phyloP scores from a whole-genome alignment of 2,888 invertebrate species.

The Plagodis dolabraria region DNA sequence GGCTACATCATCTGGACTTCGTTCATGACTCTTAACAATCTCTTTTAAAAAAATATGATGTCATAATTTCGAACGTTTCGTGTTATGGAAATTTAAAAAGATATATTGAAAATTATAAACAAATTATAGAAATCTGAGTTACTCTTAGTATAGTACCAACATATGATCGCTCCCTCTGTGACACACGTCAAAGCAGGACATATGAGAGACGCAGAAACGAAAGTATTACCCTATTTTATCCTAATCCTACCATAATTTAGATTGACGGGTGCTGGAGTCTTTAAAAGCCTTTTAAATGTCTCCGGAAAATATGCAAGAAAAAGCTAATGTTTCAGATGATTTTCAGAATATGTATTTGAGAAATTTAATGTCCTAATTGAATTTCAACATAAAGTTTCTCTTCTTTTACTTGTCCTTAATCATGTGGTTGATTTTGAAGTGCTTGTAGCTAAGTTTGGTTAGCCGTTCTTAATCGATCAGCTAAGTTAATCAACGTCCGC shows the following conservation, averaged over 20 bases:
- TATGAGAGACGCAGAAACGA: slow-evolving; percentile 34
- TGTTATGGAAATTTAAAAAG: background rate
- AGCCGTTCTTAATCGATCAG: too few species aligned
- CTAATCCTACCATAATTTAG: slow-evolving; percentile 36
- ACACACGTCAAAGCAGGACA: slow-evolving; percentile 22
- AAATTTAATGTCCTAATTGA: too few species aligned
- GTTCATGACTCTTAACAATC: too few species aligned
- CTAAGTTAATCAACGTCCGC: too few species aligned
- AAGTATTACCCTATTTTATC: slow-evolving; percentile 23
- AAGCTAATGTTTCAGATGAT: too few species aligned
- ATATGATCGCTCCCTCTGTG: slow-evolving; percentile 3
- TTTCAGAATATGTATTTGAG: too few species aligned
- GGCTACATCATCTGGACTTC: too few species aligned
- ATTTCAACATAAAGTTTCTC: too few species aligned
- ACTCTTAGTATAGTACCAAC: slow-evolving; percentile 7
- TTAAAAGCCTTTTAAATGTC: background rate
- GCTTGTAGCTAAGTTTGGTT: too few species aligned
- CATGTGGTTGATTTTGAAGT: too few species aligned
- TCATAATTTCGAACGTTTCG: background rate
- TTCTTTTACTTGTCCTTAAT: too few species aligned
- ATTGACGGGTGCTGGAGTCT: slow-evolving; percentile 29
- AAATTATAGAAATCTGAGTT: background rate
- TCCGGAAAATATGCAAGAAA: too few species aligned
- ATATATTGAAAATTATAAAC: background rate
- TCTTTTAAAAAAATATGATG: background rate